A percentile compares a stretch with the other conserved stretches of the same genome.
Conservation (phyloP, 2,113 vertebrate genomes). For the Empidonax traillii region DNA sequence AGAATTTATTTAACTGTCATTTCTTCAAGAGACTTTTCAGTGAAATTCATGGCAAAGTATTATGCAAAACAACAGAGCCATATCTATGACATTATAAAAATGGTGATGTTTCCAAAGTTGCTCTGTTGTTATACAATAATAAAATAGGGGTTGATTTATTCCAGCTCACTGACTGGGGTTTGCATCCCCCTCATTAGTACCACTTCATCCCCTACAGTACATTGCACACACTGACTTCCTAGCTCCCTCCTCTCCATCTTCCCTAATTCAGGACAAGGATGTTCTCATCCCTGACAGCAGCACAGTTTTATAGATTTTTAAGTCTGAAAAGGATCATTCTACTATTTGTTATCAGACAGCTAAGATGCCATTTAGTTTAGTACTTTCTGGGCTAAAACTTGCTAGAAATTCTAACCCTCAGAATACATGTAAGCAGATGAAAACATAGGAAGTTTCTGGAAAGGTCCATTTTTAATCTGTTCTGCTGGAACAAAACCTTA, state of each 20-base stretch:
- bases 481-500: neutral
- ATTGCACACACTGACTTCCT: neutral
- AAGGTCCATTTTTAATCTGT: neutral
- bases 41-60: neutral
- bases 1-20: neutral
- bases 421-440: neutral
- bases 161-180: neutral
- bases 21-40: neutral
- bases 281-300: neutral
- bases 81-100: neutral
- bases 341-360: neutral
- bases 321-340: neutral
- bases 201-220: rapidly evolving
- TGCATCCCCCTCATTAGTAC: neutral
- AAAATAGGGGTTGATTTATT: neutral
- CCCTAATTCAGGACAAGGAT: neutral
- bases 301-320: neutral
- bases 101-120: neutral
- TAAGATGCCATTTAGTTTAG: neutral
- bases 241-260: neutral
- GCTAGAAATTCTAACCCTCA: neutral
- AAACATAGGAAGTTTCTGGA: neutral
- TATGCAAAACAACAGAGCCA: neutral
- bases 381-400: neutral
- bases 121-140: neutral